Base-by-base conservation (phyloP, 1,140 invertebrate genomes). In the Metaphire vulgaris region DNA sequence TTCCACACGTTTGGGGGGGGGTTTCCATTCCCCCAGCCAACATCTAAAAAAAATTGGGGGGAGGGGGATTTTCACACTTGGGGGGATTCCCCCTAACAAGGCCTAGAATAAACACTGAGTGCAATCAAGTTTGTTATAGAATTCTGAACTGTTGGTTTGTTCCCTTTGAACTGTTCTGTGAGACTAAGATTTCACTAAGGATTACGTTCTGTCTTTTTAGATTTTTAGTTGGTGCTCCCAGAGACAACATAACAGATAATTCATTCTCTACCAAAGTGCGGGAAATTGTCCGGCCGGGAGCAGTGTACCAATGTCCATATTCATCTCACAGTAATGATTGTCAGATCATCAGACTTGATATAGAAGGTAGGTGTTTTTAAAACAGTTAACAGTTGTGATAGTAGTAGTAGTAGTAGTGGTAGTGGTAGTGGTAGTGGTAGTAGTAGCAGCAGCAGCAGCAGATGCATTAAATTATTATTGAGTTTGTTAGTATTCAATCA, bases 171-270 rank as follows among this genome's bases (percentile, higher is more conserved):
- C n/a, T 56, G 41, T 56, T 12, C 41, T 12, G 41, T 56, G 41
- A 56, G 41, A 56, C 21, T n/a, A n/a, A n/a, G n/a, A n/a, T n/a
- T n/a, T n/a, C n/a, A n/a, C n/a, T n/a, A n/a, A n/a, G n/a, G n/a
- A n/a, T n/a, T n/a, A n/a, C n/a, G 41, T 56, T 56, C 21, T 6
- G 6, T 56, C 21, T 56, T 6, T 6, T 15, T 87, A 97, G 95
- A 90, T 88, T 98, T 78, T 86, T 98, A 73, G 92, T 97, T 0
- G 96, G 96, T 33, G 95, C 96, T 56, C 96, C 96, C 1, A 85
- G 92, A 79, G 94, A 91, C 76, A 89, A 94, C 81, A 96, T 96
- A 85, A 85, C 74, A 31, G 65, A 75, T 30, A 30, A 1, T 30
- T 12, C 6, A 29, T 64, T 66, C 1, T 1, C 31, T 15, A 64